phyloP scores from a whole-genome alignment of 1,140 invertebrate species.

The Hydropsyche tenuis region DNA sequence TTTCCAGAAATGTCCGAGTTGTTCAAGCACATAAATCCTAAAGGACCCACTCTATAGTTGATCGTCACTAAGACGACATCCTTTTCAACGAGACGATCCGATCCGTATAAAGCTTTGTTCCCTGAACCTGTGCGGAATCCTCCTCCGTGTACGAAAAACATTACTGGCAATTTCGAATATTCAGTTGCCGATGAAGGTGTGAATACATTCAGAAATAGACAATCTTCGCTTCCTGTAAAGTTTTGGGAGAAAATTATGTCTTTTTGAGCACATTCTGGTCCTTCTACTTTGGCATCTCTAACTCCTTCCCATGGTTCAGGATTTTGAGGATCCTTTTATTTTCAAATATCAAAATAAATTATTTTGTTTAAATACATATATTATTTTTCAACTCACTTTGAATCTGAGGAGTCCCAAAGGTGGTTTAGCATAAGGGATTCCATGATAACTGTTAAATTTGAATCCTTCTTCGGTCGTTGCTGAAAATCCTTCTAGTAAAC shows the following conservation, averaged over 20 bases:
- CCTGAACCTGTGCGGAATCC: constrained; percentile 69
- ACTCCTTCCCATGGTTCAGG: constrained; percentile 57
- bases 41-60: constrained; percentile 72
- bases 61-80: constrained; percentile 72
- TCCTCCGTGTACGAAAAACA: constrained; percentile 70
- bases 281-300: constrained; percentile 56
- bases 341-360: too few species aligned
- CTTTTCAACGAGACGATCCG: constrained; percentile 69
- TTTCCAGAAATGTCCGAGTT: constrained; percentile 68
- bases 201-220: constrained; percentile 22
- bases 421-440: constrained; percentile 73
- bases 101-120: constrained; percentile 65
- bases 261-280: constrained; percentile 49
- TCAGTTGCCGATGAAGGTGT: constrained; percentile 52
- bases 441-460: constrained; percentile 41
- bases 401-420: constrained; percentile 70
- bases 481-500: neutral
- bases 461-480: constrained; percentile 22
- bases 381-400: constrained; percentile 51
- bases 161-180: constrained; percentile 67
- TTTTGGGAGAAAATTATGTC: constrained; percentile 20
- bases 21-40: constrained; percentile 68
- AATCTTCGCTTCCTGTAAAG: constrained; percentile 11
- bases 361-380: too few species aligned
- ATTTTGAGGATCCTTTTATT: constrained; percentile 60